A percentile compares a stretch with the other conserved stretches of the same genome.
phyloP scores from a whole-genome alignment of 2,113 vertebrate genomes.

The Eulemur macaco region DNA sequence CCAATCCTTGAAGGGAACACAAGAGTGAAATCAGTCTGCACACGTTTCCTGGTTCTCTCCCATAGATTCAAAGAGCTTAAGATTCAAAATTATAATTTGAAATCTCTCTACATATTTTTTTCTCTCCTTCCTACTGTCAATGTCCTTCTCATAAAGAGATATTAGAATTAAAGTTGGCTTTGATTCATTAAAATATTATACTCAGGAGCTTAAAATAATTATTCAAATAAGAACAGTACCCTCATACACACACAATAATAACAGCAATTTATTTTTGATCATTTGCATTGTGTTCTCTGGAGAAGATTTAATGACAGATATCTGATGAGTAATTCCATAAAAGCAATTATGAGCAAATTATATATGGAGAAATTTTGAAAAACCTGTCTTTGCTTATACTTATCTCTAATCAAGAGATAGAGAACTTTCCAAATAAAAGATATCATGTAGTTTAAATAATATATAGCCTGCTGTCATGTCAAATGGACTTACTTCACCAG shows the following conservation, averaged over 20 bases:
- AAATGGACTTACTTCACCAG: slow-evolving; percentile 65
- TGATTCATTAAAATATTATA: slow-evolving; percentile 35
- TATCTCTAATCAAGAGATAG: background rate
- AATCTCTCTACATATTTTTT: background rate
- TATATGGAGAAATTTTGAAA: slow-evolving; percentile 26
- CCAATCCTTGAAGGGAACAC: slow-evolving; percentile 8
- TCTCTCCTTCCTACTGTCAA: background rate
- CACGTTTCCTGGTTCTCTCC: background rate
- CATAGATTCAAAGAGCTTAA: background rate
- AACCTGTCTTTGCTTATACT: slow-evolving; percentile 36
- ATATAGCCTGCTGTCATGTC: slow-evolving; percentile 61
- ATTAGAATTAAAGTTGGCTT: slow-evolving; percentile 18
- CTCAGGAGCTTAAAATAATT: background rate
- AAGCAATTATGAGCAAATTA: slow-evolving; percentile 66
- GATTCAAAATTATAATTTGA: background rate
- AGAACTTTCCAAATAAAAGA: slow-evolving; percentile 57
- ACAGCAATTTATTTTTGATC: slow-evolving; percentile 49
- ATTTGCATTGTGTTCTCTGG: background rate
- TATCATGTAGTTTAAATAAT: slow-evolving; percentile 47
- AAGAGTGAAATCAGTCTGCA: background rate
- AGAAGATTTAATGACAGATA: slow-evolving; percentile 50
- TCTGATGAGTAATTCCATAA: background rate
- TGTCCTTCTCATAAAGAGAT: background rate
- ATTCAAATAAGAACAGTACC: slow-evolving; percentile 38
- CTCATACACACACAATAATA: background rate